Conservation (phyloP, 2,113 vertebrate genomes). For the Bos taurus region DNA sequence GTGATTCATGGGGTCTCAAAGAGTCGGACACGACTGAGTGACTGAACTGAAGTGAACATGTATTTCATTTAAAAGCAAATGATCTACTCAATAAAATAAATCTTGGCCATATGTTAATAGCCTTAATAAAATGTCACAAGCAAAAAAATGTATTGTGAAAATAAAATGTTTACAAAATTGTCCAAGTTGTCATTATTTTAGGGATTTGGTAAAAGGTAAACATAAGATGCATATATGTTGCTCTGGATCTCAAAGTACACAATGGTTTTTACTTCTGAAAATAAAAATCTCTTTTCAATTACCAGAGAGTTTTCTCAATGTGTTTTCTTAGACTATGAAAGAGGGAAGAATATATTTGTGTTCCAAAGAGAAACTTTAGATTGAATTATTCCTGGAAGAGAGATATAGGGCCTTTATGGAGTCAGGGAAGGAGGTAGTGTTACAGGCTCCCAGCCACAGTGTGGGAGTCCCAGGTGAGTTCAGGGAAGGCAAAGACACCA, state of each 20-base stretch:
- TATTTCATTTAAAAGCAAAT: conserved; percentile 61
- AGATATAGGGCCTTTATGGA: background rate
- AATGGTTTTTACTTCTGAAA: background rate
- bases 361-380: background rate
- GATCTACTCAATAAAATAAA: conserved; percentile 54
- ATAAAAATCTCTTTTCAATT: background rate
- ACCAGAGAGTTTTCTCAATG: background rate
- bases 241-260: background rate
- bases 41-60: background rate
- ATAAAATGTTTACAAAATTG: background rate
- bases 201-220: background rate
- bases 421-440: fast-evolving
- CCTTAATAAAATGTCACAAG: conserved; percentile 44
- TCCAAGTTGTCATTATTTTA: background rate
- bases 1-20: too few relatives aligned
- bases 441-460: too few relatives aligned
- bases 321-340: background rate
- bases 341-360: background rate
- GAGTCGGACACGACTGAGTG: fast-evolving
- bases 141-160: background rate
- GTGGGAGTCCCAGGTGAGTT: background rate
- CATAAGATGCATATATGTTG: background rate
- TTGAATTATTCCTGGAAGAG: background rate
- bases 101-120: conserved; percentile 61
- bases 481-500: background rate